phyloP scores from a whole-genome alignment of 2,797 vertebrate species.

The Lithobates sylvaticus region DNA sequence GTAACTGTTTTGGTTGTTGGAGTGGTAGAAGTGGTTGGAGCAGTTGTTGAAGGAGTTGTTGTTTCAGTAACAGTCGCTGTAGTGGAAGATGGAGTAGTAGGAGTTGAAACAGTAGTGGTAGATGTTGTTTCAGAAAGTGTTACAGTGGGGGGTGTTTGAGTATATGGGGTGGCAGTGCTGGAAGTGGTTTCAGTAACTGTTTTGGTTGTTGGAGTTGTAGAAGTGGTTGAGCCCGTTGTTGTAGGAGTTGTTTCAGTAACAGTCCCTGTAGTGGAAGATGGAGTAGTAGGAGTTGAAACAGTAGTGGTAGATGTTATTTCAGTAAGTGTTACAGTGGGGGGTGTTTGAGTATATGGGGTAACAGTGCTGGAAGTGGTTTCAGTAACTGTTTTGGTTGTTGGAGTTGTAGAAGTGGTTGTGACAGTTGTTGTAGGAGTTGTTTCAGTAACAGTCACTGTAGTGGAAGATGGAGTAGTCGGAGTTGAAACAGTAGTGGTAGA shows the following conservation, averaged over 20 bases:
- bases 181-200: neutral
- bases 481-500: neutral
- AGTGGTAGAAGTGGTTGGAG: neutral
- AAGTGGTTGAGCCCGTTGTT: neutral
- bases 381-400: too few species aligned
- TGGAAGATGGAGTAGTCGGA: neutral
- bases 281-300: neutral
- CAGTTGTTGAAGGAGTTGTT: neutral
- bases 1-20: neutral
- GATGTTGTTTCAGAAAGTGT: neutral
- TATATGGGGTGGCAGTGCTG: neutral
- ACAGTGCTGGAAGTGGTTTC: neutral
- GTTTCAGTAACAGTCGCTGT: neutral
- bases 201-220: too few species aligned
- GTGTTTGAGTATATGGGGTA: too few species aligned
- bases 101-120: neutral
- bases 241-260: neutral
- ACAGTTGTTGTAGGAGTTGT: neutral
- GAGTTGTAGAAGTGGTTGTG: too few species aligned
- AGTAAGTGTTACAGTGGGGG: neutral
- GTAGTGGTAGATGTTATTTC: neutral
- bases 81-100: neutral
- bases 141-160: neutral
- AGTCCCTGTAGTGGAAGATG: neutral
- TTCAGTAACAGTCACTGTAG: neutral